phyloP scores from a whole-genome alignment of 1,140 invertebrate genomes.

The Lucilia cuprina region DNA sequence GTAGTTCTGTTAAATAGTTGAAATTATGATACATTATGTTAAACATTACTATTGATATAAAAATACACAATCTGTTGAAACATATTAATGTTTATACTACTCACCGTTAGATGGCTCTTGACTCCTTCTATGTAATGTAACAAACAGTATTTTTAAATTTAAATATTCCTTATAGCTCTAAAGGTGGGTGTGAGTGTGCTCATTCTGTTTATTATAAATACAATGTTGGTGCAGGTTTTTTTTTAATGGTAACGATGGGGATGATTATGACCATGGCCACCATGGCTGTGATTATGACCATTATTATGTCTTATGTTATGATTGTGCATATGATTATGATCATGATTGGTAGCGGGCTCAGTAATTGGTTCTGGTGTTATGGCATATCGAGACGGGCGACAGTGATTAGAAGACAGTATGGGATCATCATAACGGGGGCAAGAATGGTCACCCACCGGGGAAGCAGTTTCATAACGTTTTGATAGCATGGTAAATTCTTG shows the following conservation, averaged over 20 bases:
- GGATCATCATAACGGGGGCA: slow-evolving; percentile 59
- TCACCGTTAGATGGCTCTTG: slow-evolving; percentile 9
- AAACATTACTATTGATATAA: no score
- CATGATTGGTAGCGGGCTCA: neutral
- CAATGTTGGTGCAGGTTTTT: neutral
- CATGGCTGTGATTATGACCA: slow-evolving; percentile 34
- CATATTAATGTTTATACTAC: neutral
- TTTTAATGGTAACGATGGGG: slow-evolving; percentile 24
- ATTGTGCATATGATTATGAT: slow-evolving; percentile 39
- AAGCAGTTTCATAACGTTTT: slow-evolving; percentile 65
- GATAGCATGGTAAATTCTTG: slow-evolving; percentile 71
- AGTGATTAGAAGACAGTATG: slow-evolving; percentile 52
- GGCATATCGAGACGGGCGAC: slow-evolving; percentile 52
- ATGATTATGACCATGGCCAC: slow-evolving; percentile 11
- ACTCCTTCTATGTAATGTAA: neutral
- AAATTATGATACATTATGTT: no score
- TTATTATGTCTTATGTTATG: slow-evolving; percentile 56
- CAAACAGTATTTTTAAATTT: slow-evolving; percentile 5
- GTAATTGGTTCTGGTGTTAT: neutral
- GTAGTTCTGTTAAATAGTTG: no score
- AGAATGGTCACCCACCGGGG: slow-evolving; percentile 58
- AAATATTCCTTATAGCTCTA: neutral
- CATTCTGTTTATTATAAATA: neutral
- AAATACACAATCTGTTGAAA: neutral
- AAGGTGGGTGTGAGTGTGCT: neutral